A percentile compares a stretch with the other conserved stretches of the same genome.
Conservation (phyloP, 37 sponge, comb jelly and placozoan genomes). For the Trichoplax adhaerens region DNA sequence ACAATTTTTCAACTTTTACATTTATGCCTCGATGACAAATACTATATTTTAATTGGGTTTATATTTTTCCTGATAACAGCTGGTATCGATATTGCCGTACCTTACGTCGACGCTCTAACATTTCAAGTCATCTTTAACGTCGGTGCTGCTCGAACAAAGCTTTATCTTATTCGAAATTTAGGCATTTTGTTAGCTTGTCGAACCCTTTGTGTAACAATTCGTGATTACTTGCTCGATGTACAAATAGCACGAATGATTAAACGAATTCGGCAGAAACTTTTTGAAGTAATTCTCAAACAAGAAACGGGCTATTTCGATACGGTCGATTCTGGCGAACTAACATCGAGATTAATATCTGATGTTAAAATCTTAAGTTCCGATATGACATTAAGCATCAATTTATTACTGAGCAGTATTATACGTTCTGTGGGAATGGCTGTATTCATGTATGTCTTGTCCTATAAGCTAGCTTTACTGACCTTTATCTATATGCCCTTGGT, state of each 20-base stretch:
- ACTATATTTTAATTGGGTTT: slow-evolving; percentile 12
- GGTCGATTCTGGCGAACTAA: slow-evolving; percentile 25
- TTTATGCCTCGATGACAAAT: slow-evolving; percentile 14
- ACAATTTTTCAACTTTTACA: slow-evolving; percentile 4
- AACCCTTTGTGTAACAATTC: slow-evolving; percentile 13
- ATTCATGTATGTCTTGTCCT: slow-evolving; percentile 33
- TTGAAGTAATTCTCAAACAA: slow-evolving; percentile 16
- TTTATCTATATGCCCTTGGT: slow-evolving; percentile 23
- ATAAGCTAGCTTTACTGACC: slow-evolving; percentile 27
- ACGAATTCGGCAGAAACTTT: slow-evolving; percentile 21
- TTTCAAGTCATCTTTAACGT: slow-evolving; percentile 23
- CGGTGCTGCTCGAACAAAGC: slow-evolving; percentile 9
- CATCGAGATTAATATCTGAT: slow-evolving; percentile 34
- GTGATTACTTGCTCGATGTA: slow-evolving; percentile 3
- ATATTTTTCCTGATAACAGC: slow-evolving; percentile 20
- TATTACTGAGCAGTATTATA: slow-evolving; percentile 24
- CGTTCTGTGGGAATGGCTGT: slow-evolving; percentile 18
- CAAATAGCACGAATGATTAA: slow-evolving; percentile 19
- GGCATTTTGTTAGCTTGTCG: slow-evolving; percentile 1
- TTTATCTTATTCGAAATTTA: slow-evolving; percentile 23
- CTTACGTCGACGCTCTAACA: slow-evolving; percentile 24
- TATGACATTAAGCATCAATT: slow-evolving; percentile 22
- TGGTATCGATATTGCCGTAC: slow-evolving; percentile 7
- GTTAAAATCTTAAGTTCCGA: slow-evolving; percentile 22
- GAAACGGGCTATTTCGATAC: slow-evolving; percentile 42